A percentile compares a stretch with the other conserved stretches of the same genome.
Conservation (phyloP, 2,797 vertebrate genomes). For the Protosalanx chinensis region DNA sequence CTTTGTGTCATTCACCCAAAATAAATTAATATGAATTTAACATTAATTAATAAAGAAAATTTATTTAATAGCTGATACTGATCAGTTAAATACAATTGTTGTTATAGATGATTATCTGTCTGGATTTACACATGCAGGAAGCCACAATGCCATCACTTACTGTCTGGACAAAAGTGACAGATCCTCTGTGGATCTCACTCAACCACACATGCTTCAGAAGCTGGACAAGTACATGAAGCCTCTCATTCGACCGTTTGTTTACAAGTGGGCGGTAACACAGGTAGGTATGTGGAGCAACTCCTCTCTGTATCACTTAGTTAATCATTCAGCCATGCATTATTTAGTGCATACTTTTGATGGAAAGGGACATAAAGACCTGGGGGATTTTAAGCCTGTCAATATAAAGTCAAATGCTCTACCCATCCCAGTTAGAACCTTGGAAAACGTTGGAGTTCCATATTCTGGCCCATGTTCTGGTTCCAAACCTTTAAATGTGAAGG, state of each 20-base stretch:
- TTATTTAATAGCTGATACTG: background rate
- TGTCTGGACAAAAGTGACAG: constrained; percentile 80
- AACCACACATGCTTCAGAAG: constrained; percentile 80
- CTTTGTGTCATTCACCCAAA: too few relatives aligned
- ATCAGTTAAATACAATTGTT: background rate
- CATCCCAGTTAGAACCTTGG: too few relatives aligned
- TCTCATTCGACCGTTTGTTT: constrained; percentile 82
- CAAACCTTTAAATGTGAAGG: too few relatives aligned
- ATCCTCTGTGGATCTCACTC: constrained; percentile 78
- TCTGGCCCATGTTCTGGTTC: too few relatives aligned
- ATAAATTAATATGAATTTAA: background rate
- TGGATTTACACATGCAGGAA: constrained; percentile 70
- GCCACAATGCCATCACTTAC: constrained; percentile 93
- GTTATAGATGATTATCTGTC: background rate
- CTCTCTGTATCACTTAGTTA: background rate
- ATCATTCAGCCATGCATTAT: too few relatives aligned
- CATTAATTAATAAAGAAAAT: background rate
- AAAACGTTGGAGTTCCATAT: too few relatives aligned
- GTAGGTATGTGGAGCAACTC: constrained; percentile 56
- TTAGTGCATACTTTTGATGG: background rate
- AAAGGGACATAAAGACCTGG: background rate
- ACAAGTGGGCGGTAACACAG: constrained; percentile 91
- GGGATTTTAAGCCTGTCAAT: too few relatives aligned
- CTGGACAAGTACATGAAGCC: constrained; percentile 82
- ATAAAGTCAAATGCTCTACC: too few relatives aligned